These are phyloP conservation scores for Trimorus sp. DNA, from an alignment of 2,888 invertebrate genomes.

Conservation along the genomic window DNA sequence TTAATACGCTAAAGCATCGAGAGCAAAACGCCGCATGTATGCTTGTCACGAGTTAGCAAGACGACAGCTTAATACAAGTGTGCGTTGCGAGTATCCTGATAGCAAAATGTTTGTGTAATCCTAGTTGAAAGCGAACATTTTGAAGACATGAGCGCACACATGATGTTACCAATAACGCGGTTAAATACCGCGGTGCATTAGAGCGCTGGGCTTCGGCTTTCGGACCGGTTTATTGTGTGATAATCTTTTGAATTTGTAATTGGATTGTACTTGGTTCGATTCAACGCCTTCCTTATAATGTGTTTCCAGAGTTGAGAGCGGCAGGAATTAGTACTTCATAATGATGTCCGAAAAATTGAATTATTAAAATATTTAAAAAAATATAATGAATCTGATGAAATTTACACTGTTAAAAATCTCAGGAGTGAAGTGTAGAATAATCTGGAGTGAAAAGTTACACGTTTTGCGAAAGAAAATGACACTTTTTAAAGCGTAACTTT, in stretches of 20 bases:
- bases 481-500: too few species aligned
- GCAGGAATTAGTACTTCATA: too few species aligned
- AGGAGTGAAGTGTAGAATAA: too few species aligned
- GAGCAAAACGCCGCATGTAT: constrained; percentile 52
- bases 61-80: constrained; percentile 61
- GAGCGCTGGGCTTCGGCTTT: constrained; percentile 14
- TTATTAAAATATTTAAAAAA: too few species aligned
- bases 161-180: constrained; percentile 45
- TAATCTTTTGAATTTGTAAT: constrained; percentile 4
- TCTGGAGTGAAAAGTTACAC: too few species aligned
- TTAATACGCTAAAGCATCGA: constrained; percentile 46
- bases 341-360: too few species aligned
- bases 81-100: constrained; percentile 57
- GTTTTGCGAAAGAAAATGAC: too few species aligned
- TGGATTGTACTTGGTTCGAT: too few species aligned
- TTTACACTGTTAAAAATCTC: too few species aligned
- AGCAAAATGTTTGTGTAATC: constrained; percentile 61
- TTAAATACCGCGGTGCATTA: constrained; percentile 42
- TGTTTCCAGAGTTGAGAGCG: too few species aligned
- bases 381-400: too few species aligned
- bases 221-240: constrained; percentile 19
- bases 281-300: too few species aligned
- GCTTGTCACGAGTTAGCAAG: constrained; percentile 62
- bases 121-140: constrained; percentile 56
- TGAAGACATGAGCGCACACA: constrained; percentile 44